A percentile compares a stretch with the other conserved stretches of the same genome.
phyloP scores from a whole-genome alignment of 2,797 vertebrate genomes.

The Pachyuromys duprasi region DNA sequence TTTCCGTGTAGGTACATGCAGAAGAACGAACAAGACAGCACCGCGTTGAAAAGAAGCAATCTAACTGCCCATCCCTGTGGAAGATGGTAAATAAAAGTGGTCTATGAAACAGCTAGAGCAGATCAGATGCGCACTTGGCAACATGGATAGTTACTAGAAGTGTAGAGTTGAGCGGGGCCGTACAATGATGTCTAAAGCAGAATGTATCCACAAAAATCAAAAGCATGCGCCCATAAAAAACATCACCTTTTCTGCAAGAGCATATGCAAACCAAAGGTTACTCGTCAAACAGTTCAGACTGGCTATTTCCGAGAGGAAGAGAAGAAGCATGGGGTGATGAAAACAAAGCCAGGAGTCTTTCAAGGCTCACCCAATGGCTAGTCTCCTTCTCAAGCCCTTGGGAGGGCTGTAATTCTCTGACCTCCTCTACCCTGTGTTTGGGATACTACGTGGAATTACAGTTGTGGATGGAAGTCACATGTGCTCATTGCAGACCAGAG shows the following conservation, averaged over 20 bases:
- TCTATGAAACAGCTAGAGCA: background rate
- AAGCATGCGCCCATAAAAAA: background rate
- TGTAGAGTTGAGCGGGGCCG: background rate
- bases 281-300: background rate
- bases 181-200: background rate
- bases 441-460: background rate
- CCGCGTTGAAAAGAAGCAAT: background rate
- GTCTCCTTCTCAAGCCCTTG: background rate
- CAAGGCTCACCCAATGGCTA: background rate
- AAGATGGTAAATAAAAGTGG: background rate
- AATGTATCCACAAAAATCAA: background rate
- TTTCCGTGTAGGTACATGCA: background rate
- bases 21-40: background rate
- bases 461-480: background rate
- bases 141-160: background rate
- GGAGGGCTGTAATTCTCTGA: background rate
- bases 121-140: background rate
- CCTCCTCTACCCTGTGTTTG: background rate
- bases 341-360: background rate
- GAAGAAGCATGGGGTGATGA: background rate
- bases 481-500: background rate
- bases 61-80: too few species aligned
- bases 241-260: background rate
- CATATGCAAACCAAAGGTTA: background rate
- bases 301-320: background rate